Base-by-base conservation (phyloP, 2,113 vertebrate species). In the Antechinus stuartii region DNA sequence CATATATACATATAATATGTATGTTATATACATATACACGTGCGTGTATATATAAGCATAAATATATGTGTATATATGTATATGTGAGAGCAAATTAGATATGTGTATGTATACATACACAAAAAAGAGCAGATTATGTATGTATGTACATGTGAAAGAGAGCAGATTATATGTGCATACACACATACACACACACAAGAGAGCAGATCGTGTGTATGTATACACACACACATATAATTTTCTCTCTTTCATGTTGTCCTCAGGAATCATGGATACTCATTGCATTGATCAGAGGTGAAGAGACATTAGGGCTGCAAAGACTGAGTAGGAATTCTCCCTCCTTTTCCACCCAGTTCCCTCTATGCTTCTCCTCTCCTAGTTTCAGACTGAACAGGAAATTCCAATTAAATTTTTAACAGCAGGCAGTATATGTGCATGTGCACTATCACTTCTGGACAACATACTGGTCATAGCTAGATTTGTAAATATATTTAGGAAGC, bases 401-500 rank as follows among this genome's bases (percentile, higher is more conserved):
- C 14, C 35, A 89, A 57, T 91, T 68, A 68, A 8, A 47, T 91
- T 76, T 91, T 96, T 47, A 91, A 91, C 52, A 12, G 50, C 42
- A 50, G 54, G 42, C 52, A 47, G 0, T n/a, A 26, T 95, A 92
- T 22, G 53, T 76, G 24, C 3, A 16, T 47, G 1, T 14, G 89
- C 3, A 93, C 61, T 89, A 35, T 46, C 68, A 24, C 24, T 50
- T 90, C 35, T 92, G 94, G 94, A 93, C 89, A 94, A 0, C 89
- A 96, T 25, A 54, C 95, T 96, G 96, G 53, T 97, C 92, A 95
- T 95, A 92, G 49, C 52, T 53, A 95, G 2, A 91, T 97, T 95
- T 97, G 95, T 96, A 98, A 98, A 97, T 95, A 97, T 76, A 96
- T 96, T 84, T 97, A 97, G 97, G 97, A 98, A 98, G 96, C 94